Base-by-base conservation (phyloP, 53 echinoderm and acorn worm species). In the Holothuria leucospilota region DNA sequence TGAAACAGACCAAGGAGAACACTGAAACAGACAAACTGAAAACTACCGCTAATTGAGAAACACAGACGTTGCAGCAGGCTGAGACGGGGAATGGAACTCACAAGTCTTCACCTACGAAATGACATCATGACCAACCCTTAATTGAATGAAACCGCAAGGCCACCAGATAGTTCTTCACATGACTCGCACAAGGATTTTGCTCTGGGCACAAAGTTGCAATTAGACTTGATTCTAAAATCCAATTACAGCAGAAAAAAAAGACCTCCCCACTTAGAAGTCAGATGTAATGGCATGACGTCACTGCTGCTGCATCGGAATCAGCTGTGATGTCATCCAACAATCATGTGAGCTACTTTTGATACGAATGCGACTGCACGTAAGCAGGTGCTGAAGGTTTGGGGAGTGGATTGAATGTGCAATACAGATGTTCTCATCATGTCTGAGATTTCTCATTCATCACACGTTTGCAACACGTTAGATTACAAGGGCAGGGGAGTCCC, bases 61-160 rank as follows among this genome's bases (percentile, higher is more conserved):
- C 75, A 74, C 14, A 52, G 23, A 51, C 49, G 25, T 74, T 46
- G 75, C 13, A 74, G 41, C 41, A 73, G 14, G 46, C 20, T 10
- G 27, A 26, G 53, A 74, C 75, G 21, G 5, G 10, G 24, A 46
- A 25, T 21, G 28, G 14, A 29, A 59, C 78, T 78, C 59, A 26
- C 15, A 56, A 56, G 56, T 56, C 56, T 56, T 56, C 8, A 18
- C 26, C 28, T 1, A 68, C 29, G 2, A 24, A 39, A 71, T 71
- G 72, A 71, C 72, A 71, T 71, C 72, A 71, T 39, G 40, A 56
- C 56, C 23, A 39, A 23, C 46, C 39, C 40, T 30, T 71, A 71
- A 71, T 71, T 71, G 72, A 71, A 71, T 71, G 72, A 71, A 34
- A 71, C 30, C 49, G 42, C 72, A 39, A 71, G 72, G 72, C 72